Evolutionary conservation across 2,113 vertebrate genomes (phyloP).

Genomic region (Oncorhynchus masou): DNA sequence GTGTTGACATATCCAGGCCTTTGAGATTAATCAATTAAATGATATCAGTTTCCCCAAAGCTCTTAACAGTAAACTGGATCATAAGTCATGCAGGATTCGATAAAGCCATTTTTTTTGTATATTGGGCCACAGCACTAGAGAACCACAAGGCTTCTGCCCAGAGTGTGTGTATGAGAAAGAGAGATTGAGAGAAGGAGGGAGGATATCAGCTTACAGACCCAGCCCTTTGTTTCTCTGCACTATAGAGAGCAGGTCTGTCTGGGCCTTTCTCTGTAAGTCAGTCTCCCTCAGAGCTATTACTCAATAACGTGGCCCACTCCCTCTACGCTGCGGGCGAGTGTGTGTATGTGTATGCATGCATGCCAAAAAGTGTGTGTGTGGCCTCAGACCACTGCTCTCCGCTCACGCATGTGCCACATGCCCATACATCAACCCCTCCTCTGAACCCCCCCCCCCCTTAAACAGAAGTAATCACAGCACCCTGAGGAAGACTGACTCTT

Average conservation of each 20-base stretch:
- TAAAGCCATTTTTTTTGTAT: background rate
- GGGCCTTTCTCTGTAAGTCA: background rate
- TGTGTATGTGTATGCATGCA: background rate
- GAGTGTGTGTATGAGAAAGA: background rate
- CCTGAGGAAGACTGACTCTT: slow-evolving; percentile 35
- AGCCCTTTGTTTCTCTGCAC: background rate
- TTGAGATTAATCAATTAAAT: no score
- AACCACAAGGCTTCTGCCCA: background rate
- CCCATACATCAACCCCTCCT: slow-evolving; percentile 46
- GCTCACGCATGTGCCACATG: slow-evolving; percentile 23
- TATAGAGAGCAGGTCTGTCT: no score
- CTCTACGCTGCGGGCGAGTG: background rate
- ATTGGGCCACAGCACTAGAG: background rate
- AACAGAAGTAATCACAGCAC: slow-evolving; percentile 57
- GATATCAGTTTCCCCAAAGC: background rate
- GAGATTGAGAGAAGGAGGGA: background rate
- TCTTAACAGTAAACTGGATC: background rate
- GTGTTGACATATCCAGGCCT: background rate
- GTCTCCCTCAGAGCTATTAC: background rate
- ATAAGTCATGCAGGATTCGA: no score
- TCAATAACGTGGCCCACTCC: background rate
- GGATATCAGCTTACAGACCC: background rate
- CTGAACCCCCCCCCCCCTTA: slow-evolving; percentile 54
- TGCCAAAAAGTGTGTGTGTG: background rate
- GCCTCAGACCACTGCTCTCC: slow-evolving; percentile 8